Evolutionary conservation across 2,888 invertebrate genomes (phyloP), one percentile per base, ranked within the genome.

Genomic region (Coenonympha glycerion): DNA sequence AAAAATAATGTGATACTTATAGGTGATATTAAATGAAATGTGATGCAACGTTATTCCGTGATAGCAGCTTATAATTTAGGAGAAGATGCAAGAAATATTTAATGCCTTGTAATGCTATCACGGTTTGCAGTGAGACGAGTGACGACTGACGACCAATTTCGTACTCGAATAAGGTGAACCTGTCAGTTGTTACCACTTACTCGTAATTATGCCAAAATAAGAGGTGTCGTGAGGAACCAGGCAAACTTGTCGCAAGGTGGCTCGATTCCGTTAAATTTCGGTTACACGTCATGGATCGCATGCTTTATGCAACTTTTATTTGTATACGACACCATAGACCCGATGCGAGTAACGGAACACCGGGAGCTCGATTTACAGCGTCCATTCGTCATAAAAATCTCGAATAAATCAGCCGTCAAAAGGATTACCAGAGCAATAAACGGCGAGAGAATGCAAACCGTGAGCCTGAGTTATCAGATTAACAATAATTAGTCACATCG

Each of bases 181-280:
- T 57, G 57, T 52, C 58, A 55, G n/a, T n/a, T n/a, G n/a, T n/a
- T n/a, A n/a, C 50, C 54, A 55, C 61, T 65, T 63, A n/a, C n/a
- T n/a, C n/a, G n/a, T n/a, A 66, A 66, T 64, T 64, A 58, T 54
- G 54, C 56, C 54, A 61, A 62, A n/a, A 63, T 48, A 51, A 56
- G 39, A 52, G 26, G 44, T 56, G 41, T 57, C 36, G 55, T 47
- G 52, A 56, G 53, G 53, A 54, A 52, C 50, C 54, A 26, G 39
- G 37, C 40, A 40, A 56, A 62, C 59, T 57, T 63, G 65, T 65
- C 59, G 56, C 58, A 63, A 65, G 30, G 40, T 52, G 53, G 46
- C 45, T 51, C 51, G 59, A 61, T 63, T 63, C 65, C 61, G 62
- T 70, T 68, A 65, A n/a, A n/a, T 60, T 55, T 59, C 39, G 24